Evolutionary conservation across 2,113 vertebrate species (phyloP).

Genomic region (Poecile atricapillus): DNA sequence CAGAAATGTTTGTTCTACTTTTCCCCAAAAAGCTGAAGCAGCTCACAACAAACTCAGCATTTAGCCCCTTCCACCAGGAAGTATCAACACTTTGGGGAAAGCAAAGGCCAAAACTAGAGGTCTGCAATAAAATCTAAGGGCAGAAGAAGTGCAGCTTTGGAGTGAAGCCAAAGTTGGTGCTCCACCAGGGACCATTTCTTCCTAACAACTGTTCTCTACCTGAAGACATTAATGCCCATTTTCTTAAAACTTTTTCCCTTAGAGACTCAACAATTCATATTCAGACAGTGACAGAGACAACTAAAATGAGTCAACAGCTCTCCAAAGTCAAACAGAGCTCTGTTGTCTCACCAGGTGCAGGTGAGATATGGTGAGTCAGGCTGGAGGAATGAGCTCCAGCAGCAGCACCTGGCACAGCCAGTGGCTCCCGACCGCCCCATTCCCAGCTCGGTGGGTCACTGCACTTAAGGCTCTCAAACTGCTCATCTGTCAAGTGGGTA

Average conservation of each 20-base stretch:
- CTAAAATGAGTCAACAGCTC: neutral
- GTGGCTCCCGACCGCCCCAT: fast-evolving
- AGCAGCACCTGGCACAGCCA: neutral
- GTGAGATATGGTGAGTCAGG: constrained; percentile 8
- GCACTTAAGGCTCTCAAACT: neutral
- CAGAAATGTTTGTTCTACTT: neutral
- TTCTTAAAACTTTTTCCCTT: neutral
- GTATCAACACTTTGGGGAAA: neutral
- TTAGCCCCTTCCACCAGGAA: neutral
- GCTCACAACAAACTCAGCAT: neutral
- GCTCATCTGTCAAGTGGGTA: neutral
- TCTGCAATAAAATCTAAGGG: neutral
- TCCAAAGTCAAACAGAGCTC: neutral
- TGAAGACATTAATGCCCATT: neutral
- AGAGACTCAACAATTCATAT: neutral
- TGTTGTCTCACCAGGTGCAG: neutral
- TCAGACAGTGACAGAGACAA: neutral
- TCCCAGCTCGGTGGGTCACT: neutral
- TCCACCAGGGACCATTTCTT: neutral
- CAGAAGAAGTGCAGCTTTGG: neutral
- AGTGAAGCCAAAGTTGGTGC: neutral
- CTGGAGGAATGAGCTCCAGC: neutral
- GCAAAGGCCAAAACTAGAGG: neutral
- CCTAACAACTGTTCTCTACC: neutral
- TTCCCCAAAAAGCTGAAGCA: neutral